These are phyloP conservation scores for Haemorhous mexicanus DNA, from an alignment of 2,113 vertebrate species.

Conservation along the genomic window DNA sequence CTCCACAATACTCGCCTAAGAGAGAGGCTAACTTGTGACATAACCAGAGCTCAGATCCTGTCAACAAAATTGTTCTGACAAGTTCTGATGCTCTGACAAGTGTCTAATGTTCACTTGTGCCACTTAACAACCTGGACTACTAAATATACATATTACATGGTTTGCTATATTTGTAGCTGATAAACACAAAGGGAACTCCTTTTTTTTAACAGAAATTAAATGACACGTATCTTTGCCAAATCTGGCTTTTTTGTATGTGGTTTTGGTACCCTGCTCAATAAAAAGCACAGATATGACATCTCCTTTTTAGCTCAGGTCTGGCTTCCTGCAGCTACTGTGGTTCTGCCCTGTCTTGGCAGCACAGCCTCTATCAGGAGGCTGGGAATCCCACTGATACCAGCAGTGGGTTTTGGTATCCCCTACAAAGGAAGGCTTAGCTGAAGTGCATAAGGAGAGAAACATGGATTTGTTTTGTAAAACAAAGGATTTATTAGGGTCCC, in stretches of 20 bases:
- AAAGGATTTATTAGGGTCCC: background rate
- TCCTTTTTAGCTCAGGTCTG: background rate
- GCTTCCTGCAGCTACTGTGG: background rate
- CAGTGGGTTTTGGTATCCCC: background rate
- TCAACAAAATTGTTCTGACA: background rate
- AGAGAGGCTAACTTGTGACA: background rate
- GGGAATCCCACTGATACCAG: background rate
- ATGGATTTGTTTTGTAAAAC: background rate
- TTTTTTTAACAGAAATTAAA: background rate
- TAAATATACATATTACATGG: background rate
- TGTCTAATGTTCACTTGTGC: accelerated
- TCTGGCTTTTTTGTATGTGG: background rate
- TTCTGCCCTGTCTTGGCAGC: background rate
- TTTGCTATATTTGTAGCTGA: background rate
- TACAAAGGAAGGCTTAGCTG: background rate
- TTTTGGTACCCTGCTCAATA: background rate
- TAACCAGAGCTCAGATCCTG: background rate
- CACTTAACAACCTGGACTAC: background rate
- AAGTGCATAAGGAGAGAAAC: background rate
- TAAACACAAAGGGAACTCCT: background rate
- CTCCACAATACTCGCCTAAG: background rate
- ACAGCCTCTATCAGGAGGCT: background rate
- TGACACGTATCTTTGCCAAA: background rate
- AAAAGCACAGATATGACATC: background rate
- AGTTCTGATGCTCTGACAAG: background rate